Percentiles rank a stretch among this genome's conserved stretches.
These are phyloP conservation scores for Alligator sinensis DNA, from an alignment of 2,113 vertebrate species.

Conservation along the genomic window DNA sequence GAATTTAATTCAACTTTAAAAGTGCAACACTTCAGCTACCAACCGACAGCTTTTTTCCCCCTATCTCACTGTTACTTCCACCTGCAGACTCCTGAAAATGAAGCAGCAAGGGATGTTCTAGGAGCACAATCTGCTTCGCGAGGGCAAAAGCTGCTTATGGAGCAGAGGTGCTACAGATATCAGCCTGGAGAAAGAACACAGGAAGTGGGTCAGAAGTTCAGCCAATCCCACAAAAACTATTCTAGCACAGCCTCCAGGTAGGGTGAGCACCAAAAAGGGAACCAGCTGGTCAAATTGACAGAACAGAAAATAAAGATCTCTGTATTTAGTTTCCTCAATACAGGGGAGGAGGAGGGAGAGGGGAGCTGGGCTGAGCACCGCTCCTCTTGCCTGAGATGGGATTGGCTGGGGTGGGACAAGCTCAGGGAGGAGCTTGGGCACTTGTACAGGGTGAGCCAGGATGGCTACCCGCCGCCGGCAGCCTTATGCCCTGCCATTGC, in stretches of 20 bases:
- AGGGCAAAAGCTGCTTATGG: neutral
- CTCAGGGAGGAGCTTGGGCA: too few relatives aligned
- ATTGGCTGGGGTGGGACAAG: too few relatives aligned
- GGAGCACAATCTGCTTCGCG: neutral
- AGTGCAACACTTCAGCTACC: neutral
- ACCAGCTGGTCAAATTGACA: neutral
- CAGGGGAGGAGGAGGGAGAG: neutral
- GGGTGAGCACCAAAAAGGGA: neutral
- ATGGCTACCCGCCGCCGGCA: too few relatives aligned
- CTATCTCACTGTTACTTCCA: neutral
- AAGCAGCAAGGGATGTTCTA: neutral
- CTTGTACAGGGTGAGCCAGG: too few relatives aligned
- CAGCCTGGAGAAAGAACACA: neutral
- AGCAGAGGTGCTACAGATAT: neutral
- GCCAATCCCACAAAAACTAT: neutral
- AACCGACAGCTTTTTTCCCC: neutral
- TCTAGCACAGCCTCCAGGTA: neutral
- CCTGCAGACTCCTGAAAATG: neutral
- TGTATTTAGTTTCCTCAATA: neutral
- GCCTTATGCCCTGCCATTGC: too few relatives aligned
- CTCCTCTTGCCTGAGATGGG: neutral
- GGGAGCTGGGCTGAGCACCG: neutral
- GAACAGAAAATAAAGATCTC: neutral
- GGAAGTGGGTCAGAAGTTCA: neutral
- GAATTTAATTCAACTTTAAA: neutral